Evolutionary conservation across 1,140 invertebrate genomes (phyloP).

Genomic region (Diuraphis noxia): DNA sequence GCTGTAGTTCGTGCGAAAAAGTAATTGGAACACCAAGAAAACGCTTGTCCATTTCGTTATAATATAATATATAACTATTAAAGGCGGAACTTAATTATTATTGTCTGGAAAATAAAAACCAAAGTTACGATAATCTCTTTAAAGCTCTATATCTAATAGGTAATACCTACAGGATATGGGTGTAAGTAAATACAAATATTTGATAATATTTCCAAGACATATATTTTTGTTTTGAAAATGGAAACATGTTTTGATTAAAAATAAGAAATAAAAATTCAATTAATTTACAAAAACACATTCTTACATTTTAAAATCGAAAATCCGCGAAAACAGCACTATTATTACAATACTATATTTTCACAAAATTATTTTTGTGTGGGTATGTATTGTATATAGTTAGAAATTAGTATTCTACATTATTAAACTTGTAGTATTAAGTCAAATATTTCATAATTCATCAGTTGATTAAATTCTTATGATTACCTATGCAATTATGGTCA

Average conservation of each 20-base stretch:
- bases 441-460: not conserved
- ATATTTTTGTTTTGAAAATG: not conserved
- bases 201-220: not conserved
- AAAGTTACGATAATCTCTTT: not conserved
- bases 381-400: no score
- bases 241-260: not conserved
- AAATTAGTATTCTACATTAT: no score
- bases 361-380: no score
- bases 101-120: conserved; percentile 9
- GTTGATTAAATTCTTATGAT: not conserved
- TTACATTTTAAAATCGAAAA: not conserved
- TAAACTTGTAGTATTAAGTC: no score
- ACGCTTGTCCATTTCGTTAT: conserved; percentile 31
- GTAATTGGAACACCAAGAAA: conserved; percentile 46
- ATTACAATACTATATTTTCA: not conserved
- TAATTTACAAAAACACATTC: not conserved
- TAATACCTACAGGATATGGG: not conserved
- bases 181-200: not conserved
- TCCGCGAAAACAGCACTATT: not conserved
- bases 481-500: no score
- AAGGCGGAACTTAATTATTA: conserved; percentile 18
- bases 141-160: not conserved
- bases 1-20: conserved; percentile 25
- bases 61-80: conserved; percentile 12
- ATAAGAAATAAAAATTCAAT: not conserved